Evolutionary conservation across 2,888 invertebrate species (phyloP).

Genomic region (Parnassius orleans): DNA sequence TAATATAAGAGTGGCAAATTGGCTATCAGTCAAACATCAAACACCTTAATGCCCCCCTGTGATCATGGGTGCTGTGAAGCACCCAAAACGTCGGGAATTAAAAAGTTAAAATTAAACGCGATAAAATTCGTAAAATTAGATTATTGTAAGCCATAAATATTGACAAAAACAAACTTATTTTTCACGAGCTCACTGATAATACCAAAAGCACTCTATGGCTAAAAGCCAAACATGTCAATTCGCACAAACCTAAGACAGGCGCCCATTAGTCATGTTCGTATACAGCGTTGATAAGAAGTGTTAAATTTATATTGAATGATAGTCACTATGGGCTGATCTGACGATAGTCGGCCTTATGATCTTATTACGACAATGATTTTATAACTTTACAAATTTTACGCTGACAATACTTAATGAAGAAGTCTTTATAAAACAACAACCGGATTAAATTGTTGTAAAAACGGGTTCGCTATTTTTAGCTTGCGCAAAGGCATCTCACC

Average conservation of each 20-base stretch:
- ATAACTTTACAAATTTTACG: not conserved
- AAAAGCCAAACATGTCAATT: slow-evolving; percentile 46
- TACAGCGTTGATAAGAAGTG: slow-evolving; percentile 16
- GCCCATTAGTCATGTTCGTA: slow-evolving; percentile 18
- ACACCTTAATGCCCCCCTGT: too few relatives aligned
- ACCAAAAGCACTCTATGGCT: slow-evolving; percentile 42
- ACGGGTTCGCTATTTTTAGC: slow-evolving; percentile 33
- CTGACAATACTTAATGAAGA: too few relatives aligned
- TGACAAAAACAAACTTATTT: slow-evolving; percentile 28
- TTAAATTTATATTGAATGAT: slow-evolving; percentile 17
- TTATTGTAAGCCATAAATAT: not conserved
- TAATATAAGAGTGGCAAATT: too few relatives aligned
- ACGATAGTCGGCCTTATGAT: not conserved
- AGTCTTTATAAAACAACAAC: slow-evolving; percentile 6
- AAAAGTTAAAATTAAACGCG: too few relatives aligned
- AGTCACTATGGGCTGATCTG: slow-evolving; percentile 15
- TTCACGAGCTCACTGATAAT: slow-evolving; percentile 28
- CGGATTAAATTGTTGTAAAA: slow-evolving; percentile 25
- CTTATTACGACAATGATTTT: slow-evolving; percentile 13
- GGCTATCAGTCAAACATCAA: too few relatives aligned
- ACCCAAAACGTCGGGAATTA: too few relatives aligned
- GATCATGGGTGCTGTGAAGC: too few relatives aligned
- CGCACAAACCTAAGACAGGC: slow-evolving; percentile 11
- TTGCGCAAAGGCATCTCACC: not conserved
- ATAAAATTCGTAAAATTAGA: too few relatives aligned